Evolutionary conservation across 2,113 vertebrate species (phyloP).

Genomic region (Tachuris rubrigastra): DNA sequence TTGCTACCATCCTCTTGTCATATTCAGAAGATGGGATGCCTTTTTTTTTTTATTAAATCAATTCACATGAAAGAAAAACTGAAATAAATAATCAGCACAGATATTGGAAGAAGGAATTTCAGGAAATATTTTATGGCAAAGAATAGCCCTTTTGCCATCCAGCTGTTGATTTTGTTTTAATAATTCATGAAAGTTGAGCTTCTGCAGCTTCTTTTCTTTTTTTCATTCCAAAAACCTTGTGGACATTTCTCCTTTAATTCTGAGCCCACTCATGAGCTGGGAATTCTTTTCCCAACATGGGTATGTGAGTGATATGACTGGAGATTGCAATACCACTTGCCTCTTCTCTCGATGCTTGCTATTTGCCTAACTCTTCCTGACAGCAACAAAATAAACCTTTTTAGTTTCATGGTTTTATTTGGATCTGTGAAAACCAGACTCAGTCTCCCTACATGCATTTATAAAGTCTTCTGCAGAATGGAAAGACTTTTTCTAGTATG

Average conservation of each 20-base stretch:
- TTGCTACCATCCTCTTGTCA: neutral
- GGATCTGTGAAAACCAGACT: neutral
- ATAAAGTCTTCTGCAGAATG: neutral
- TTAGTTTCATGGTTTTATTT: neutral
- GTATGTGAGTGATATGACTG: neutral
- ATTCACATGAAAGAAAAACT: constrained; percentile 5
- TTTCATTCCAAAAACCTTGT: neutral
- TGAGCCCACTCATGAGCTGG: neutral
- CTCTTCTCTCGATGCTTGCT: neutral
- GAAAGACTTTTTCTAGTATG: neutral
- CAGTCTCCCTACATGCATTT: neutral
- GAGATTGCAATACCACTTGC: neutral
- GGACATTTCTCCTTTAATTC: constrained; percentile 58
- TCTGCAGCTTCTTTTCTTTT: neutral
- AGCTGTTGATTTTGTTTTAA: constrained; percentile 49
- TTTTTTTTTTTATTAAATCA: constrained; percentile 44
- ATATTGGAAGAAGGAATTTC: constrained; percentile 1
- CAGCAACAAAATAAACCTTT: neutral
- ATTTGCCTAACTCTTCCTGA: neutral
- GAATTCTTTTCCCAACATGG: neutral
- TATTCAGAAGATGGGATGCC: neutral
- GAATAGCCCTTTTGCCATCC: constrained; percentile 11
- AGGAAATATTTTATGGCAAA: neutral
- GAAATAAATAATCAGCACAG: neutral
- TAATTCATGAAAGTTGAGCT: neutral